Evolutionary conservation across 2,113 vertebrate genomes (phyloP).

Genomic region (Sylvia atricapilla): DNA sequence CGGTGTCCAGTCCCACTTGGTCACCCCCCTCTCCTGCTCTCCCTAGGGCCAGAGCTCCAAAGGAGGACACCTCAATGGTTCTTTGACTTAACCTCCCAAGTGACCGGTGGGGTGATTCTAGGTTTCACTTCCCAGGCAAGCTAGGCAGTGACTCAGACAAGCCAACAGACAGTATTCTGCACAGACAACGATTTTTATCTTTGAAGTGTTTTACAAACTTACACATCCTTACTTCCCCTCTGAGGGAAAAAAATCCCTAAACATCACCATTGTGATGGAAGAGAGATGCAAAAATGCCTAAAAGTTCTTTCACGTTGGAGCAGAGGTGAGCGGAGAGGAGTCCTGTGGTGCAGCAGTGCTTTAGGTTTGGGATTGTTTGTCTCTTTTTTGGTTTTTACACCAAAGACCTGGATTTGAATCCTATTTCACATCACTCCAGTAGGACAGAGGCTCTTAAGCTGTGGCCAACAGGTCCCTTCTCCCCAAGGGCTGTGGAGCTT

Average conservation of each 20-base stretch:
- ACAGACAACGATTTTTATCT: neutral
- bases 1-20: neutral
- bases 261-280: neutral
- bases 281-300: neutral
- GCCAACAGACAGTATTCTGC: neutral
- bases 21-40: neutral
- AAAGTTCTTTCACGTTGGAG: neutral
- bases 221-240: neutral
- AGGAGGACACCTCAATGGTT: neutral
- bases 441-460: neutral
- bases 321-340: neutral
- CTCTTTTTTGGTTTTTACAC: neutral
- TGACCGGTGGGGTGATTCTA: neutral
- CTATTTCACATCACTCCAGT: neutral
- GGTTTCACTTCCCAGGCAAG: neutral
- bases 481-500: neutral
- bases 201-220: conserved; percentile 22
- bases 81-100: neutral
- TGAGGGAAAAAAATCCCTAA: neutral
- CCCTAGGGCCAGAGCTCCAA: neutral
- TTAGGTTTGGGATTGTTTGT: neutral
- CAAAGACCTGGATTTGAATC: neutral
- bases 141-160: neutral
- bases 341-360: neutral
- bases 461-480: neutral